Evolutionary conservation across 2,797 vertebrate species (phyloP), one percentile per base, ranked within the genome.

Genomic region (Odontamblyopus rebecca): DNA sequence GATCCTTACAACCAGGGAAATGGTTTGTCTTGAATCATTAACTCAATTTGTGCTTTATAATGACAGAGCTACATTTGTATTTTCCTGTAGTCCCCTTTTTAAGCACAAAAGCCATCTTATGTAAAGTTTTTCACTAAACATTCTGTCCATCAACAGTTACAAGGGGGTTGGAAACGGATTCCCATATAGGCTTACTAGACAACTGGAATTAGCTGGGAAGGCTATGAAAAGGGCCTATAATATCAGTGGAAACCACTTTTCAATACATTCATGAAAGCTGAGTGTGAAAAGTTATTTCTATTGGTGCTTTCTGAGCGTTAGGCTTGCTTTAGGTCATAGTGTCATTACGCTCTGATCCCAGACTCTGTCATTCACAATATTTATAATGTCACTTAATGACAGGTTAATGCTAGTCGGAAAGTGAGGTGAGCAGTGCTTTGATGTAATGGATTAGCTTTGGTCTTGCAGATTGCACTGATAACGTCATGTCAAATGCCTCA

Each of bases 331-430:
- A 44, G 11, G 41, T 44, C 11, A 12, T 44, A 44, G 54, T 26
- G 18, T 12, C 6, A 89, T 84, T 80, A 86, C 12, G 12, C 41
- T 44, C 67, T 82, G 67, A 72, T 80, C 85, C 90, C 84, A 91
- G 82, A 82, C 89, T 86, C 86, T 86, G 67, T 74, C 69, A 32
- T 74, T 44, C 70, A 75, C 80, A 86, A 92, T 87, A 92, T 92
- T 92, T 93, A 93, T 91, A 88, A 84, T 81, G 83, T 85, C 73
- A 88, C 90, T 82, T 91, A 91, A 93, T 89, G 89, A 84, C 76
- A 82, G 88, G 88, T 91, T 88, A 85, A 79, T 89, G 90, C 93
- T 93, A 76, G 93, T 85, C 91, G 92, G 89, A 81, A 84, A 86
- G 76, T 29, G 57, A 30, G 73, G 78, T 72, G 75, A 80, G 70